These are phyloP conservation scores for Patiria pectinifera DNA, from an alignment of 53 echinoderm and acorn worm genomes.

Conservation along the genomic window DNA sequence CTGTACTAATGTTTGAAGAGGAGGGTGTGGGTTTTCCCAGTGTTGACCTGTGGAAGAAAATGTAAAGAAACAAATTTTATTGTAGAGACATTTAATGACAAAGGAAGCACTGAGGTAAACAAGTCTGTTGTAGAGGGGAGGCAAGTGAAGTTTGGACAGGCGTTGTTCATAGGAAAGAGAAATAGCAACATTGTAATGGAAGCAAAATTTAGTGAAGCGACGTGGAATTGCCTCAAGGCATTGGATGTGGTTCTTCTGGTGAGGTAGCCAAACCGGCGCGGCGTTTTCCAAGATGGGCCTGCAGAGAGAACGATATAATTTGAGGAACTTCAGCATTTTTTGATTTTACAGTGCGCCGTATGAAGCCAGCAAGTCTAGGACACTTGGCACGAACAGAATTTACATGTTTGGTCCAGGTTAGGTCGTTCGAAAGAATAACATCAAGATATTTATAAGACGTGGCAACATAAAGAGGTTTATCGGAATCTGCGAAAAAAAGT, in stretches of 20 bases:
- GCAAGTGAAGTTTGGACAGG: slow-evolving; percentile 10
- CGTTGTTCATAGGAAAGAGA: slow-evolving; percentile 48
- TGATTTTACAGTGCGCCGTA: neutral
- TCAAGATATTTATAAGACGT: too few species aligned
- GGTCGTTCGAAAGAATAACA: neutral
- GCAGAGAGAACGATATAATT: slow-evolving; percentile 13
- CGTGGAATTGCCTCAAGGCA: slow-evolving; percentile 35
- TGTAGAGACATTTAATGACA: slow-evolving; percentile 14
- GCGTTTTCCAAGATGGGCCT: slow-evolving; percentile 11
- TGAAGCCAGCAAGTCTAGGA: too few species aligned
- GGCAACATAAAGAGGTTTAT: too few species aligned
- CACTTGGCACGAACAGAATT: too few species aligned
- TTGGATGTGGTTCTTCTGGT: slow-evolving; percentile 47
- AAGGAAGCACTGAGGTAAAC: neutral
- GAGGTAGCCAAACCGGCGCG: slow-evolving; percentile 17
- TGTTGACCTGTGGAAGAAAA: neutral
- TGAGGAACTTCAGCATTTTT: neutral
- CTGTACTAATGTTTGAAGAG: slow-evolving; percentile 10
- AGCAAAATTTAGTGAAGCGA: slow-evolving; percentile 12
- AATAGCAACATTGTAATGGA: slow-evolving; percentile 9
- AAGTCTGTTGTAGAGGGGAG: slow-evolving; percentile 25
- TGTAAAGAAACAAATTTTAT: neutral
- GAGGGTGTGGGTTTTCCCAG: neutral
- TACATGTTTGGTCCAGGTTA: slow-evolving; percentile 36
- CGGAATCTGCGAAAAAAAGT: neutral